Evolutionary conservation across 2,888 invertebrate genomes (phyloP), one percentile per base, ranked within the genome.

Genomic region (Didymodactylos carnosus): DNA sequence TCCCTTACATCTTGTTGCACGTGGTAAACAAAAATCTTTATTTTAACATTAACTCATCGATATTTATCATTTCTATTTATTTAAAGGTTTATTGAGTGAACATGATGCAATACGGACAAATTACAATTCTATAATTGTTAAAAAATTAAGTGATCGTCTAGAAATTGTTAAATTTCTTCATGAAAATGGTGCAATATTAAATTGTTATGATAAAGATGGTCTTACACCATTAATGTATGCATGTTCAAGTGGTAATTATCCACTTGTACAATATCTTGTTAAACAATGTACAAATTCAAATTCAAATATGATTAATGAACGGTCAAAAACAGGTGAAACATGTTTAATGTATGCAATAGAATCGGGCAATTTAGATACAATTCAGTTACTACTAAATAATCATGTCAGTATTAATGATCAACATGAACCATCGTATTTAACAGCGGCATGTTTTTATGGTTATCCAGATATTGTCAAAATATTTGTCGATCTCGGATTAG

Each of bases 161-260:
- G 53, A 62, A 35, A 62, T 62, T 19, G 53, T 62, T 19, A 62
- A 62, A 62, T 62, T 35, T 62, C n/a, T 62, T 10, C 19, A 62
- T 62, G 29, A 27, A 62, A 27, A 62, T 19, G 53, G 53, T 62
- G 53, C 53, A 62, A 16, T 35, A 0, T 16, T 62, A 7, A 35
- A 62, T 35, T 35, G 29, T 19, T 62, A 27, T 14, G 74, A 74
- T 53, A n/a, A 23, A 19, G 69, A 39, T 46, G 74, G 35, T 35
- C 71, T 71, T 25, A 71, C 71, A 10, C 71, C 71, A 39, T 69
- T 74, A 23, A 74, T 74, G 74, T 74, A 74, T 40, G 74, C 74
- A 40, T 74, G 74, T n/a, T 71, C 71, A 71, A 51, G 51, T n/a
- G 71, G 71, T 41, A 71, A 74, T 71, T 27, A 71, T 23, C 29